Percentiles rank a stretch among this genome's conserved stretches.
These are phyloP conservation scores for Triplophysa tibetana DNA, from an alignment of 2,113 vertebrate genomes.

Conservation along the genomic window DNA sequence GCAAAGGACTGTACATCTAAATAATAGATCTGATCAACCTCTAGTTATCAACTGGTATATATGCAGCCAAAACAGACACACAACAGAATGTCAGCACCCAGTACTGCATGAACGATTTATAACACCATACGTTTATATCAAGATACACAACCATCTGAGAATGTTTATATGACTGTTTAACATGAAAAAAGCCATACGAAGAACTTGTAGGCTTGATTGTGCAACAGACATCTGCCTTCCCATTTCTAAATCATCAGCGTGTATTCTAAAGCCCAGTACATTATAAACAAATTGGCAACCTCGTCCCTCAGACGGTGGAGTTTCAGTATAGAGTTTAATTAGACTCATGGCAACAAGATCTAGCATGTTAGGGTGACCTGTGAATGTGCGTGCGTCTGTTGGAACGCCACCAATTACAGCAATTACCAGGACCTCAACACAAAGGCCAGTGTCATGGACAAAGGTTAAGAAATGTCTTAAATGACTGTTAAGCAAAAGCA, in stretches of 20 bases:
- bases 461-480: conserved; percentile 18
- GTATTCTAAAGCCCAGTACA: neutral
- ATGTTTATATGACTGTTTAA: neutral
- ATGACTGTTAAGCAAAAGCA: neutral
- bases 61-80: neutral
- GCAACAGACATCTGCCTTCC: neutral
- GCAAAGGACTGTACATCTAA: no score
- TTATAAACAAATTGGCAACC: conserved; percentile 11
- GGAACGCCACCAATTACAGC: conserved; percentile 14
- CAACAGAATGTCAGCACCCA: neutral
- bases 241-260: neutral
- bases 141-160: neutral
- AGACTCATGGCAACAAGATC: neutral
- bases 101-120: neutral
- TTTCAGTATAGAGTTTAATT: neutral
- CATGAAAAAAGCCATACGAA: neutral
- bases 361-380: neutral
- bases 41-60: neutral
- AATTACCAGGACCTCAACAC: conserved; percentile 28
- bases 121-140: neutral
- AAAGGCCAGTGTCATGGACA: conserved; percentile 27
- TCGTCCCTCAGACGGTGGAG: neutral
- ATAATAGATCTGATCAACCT: neutral
- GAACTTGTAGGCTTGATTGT: neutral
- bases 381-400: neutral